Conservation (phyloP, 2,888 invertebrate genomes). For the Diadromus collaris region DNA sequence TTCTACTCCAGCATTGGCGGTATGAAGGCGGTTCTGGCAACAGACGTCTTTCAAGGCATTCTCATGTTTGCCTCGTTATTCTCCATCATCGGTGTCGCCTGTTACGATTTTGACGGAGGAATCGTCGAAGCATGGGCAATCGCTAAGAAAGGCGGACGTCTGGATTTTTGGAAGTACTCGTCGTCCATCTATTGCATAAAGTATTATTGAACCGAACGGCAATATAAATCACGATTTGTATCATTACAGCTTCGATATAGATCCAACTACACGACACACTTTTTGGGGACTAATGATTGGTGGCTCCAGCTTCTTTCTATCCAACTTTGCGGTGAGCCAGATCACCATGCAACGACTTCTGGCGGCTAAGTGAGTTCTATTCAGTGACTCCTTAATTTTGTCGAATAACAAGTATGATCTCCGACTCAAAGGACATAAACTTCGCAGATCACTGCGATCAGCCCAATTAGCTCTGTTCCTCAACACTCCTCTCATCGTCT, state of each 20-base stretch:
- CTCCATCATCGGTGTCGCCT: constrained; percentile 88
- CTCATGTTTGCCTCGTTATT: constrained; percentile 92
- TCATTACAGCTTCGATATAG: constrained; percentile 84
- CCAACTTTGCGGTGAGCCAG: constrained; percentile 93
- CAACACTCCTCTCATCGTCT: constrained; percentile 88
- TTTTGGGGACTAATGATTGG: constrained; percentile 90
- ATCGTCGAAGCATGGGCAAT: constrained; percentile 86
- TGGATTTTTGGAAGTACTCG: constrained; percentile 85
- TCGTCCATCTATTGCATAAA: neutral
- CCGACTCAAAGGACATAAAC: neutral
- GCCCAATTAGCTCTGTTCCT: constrained; percentile 89
- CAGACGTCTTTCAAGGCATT: constrained; percentile 91
- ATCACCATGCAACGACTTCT: constrained; percentile 89
- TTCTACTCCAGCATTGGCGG: constrained; percentile 94
- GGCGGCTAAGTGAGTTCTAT: constrained; percentile 84
- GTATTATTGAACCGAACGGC: neutral
- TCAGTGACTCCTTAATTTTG: neutral
- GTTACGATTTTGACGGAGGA: constrained; percentile 85
- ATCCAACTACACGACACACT: constrained; percentile 91
- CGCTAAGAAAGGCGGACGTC: constrained; percentile 85
- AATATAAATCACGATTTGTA: neutral
- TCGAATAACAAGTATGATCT: neutral
- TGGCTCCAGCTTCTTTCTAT: constrained; percentile 87
- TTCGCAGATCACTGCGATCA: constrained; percentile 81
- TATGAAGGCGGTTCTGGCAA: constrained; percentile 94